Percentiles rank a stretch among this genome's conserved stretches.
These are phyloP conservation scores for Dendrolimus punctatus DNA, from an alignment of 1,140 invertebrate genomes.

Conservation along the genomic window DNA sequence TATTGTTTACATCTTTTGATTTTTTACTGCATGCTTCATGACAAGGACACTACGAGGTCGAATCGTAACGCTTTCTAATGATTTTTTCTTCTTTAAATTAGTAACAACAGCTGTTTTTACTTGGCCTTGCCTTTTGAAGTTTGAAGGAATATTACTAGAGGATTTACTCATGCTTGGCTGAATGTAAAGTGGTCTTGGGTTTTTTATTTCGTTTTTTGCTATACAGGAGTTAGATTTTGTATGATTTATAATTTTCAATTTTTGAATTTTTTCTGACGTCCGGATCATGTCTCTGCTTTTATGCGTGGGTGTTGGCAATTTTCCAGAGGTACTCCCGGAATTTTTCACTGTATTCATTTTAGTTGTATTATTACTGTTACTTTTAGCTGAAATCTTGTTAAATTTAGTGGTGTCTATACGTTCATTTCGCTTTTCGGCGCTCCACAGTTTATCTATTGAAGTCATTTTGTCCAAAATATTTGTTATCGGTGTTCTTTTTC, in stretches of 20 bases:
- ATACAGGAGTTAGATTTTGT: conserved; percentile 41
- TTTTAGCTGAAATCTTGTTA: conserved; percentile 31
- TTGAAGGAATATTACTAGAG: conserved; percentile 34
- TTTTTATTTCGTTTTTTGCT: conserved; percentile 25
- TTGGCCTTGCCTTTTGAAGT: conserved; percentile 35
- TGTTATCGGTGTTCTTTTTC: conserved; percentile 63
- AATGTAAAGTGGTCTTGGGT: conserved; percentile 29
- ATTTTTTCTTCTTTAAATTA: conserved; percentile 56
- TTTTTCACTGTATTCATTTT: conserved; percentile 17
- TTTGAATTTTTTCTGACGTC: conserved; percentile 59
- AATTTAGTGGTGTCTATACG: conserved; percentile 45
- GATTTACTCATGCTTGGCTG: conserved; percentile 46
- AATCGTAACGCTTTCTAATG: conserved; percentile 36
- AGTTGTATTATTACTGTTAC: conserved; percentile 4
- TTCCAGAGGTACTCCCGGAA: conserved; percentile 9
- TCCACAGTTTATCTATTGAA: conserved; percentile 65
- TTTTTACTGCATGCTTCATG: conserved; percentile 44
- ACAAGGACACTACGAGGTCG: conserved; percentile 36
- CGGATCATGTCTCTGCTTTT: conserved; percentile 62
- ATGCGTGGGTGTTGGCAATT: conserved; percentile 28
- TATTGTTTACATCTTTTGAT: conserved; percentile 35
- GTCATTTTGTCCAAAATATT: conserved; percentile 67
- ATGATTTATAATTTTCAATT: conserved; percentile 39
- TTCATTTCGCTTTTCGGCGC: conserved; percentile 62
- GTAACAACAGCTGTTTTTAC: conserved; percentile 49